Percentiles rank a stretch among this genome's conserved stretches.
Conservation (phyloP, 2,888 invertebrate genomes). For the Parnassius apollo region DNA sequence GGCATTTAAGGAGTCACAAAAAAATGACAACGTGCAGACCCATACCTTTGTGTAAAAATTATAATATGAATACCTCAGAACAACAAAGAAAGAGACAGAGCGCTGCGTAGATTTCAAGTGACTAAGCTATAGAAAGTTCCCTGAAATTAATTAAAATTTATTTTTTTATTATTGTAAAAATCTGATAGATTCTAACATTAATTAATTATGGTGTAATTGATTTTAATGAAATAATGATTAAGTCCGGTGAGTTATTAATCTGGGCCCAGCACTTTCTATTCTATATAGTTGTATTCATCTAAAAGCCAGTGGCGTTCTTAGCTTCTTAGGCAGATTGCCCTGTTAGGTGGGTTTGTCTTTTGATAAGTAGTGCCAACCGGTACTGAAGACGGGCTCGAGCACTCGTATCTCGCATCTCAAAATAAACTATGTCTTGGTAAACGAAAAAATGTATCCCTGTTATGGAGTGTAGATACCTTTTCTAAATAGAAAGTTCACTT, state of each 20-base stretch:
- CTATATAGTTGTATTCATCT: constrained; percentile 22
- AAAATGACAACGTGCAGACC: no score
- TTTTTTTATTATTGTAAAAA: no score
- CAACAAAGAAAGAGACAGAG: no score
- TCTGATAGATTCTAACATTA: no score
- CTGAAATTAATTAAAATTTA: no score
- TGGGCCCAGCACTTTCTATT: constrained; percentile 24
- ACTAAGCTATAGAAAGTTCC: no score
- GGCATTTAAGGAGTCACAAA: no score
- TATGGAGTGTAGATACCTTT: constrained; percentile 25
- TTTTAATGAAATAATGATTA: constrained; percentile 25
- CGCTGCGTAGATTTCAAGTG: no score
- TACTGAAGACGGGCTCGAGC: constrained; percentile 23
- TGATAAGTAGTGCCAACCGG: constrained; percentile 29
- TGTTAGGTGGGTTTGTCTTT: constrained; percentile 28
- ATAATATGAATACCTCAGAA: no score
- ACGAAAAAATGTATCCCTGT: constrained; percentile 26
- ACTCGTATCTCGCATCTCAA: constrained; percentile 27
- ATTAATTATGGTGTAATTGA: constrained; percentile 10
- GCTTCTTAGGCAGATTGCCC: constrained; percentile 26
- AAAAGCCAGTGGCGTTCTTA: constrained; percentile 24
- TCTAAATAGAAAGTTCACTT: constrained; percentile 25
- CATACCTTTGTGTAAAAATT: no score
- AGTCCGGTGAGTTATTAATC: constrained; percentile 24
- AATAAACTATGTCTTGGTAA: constrained; percentile 25